These are phyloP conservation scores for Anastatus disparis DNA, from an alignment of 1,140 invertebrate species.

Conservation along the genomic window DNA sequence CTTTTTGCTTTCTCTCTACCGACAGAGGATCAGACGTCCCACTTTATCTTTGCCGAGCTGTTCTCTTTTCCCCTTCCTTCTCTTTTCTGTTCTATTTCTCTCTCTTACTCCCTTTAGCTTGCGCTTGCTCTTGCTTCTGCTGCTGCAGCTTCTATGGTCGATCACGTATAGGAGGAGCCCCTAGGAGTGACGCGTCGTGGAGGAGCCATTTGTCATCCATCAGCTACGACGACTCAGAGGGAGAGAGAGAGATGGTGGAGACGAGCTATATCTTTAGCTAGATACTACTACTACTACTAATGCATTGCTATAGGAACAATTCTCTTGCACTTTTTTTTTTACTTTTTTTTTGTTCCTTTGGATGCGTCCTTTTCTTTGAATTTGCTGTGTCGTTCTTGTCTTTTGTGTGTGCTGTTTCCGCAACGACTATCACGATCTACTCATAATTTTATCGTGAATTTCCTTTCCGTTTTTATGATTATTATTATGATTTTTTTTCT, in stretches of 20 bases:
- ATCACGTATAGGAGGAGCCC: slow-evolving; percentile 41
- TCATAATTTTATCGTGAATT: slow-evolving; percentile 21
- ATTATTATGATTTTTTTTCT: too few relatives aligned
- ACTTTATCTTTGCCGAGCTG: slow-evolving; percentile 54
- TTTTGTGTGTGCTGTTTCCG: too few relatives aligned
- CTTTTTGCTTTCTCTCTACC: slow-evolving; percentile 56
- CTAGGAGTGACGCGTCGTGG: slow-evolving; percentile 44
- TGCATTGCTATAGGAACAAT: too few relatives aligned
- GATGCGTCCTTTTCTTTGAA: too few relatives aligned
- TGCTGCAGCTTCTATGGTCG: slow-evolving; percentile 3
- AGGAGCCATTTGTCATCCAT: slow-evolving; percentile 47
- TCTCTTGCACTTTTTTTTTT: too few relatives aligned
- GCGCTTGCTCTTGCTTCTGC: slow-evolving; percentile 2
- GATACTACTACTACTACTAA: too few relatives aligned
- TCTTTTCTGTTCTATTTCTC: slow-evolving; percentile 36
- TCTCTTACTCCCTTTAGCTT: slow-evolving; percentile 33
- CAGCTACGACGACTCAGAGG: too few relatives aligned
- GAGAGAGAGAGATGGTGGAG: too few relatives aligned
- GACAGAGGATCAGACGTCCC: slow-evolving; percentile 57
- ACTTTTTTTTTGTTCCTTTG: too few relatives aligned
- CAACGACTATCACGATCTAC: slow-evolving; percentile 11
- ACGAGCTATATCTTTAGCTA: too few relatives aligned
- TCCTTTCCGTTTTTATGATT: slow-evolving; percentile 22
- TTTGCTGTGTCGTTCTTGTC: too few relatives aligned
- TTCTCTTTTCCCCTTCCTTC: slow-evolving; percentile 35